Base-by-base conservation (phyloP, 2,888 invertebrate species). In the Hyles lineata region DNA sequence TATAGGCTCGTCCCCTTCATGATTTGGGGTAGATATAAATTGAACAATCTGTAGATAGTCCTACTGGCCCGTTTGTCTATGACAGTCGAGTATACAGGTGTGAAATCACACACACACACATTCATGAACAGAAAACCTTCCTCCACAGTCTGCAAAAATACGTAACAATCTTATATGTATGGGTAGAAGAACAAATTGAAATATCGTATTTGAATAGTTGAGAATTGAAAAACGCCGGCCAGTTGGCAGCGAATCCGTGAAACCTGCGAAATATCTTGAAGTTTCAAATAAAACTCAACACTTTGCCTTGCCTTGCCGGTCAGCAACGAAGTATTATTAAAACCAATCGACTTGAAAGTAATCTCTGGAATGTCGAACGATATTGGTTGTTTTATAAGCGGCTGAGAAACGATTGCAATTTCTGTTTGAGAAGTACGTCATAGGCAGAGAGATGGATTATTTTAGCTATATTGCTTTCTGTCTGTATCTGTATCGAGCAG, bases 231-330 rank as follows among this genome's bases (percentile, higher is more conserved):
- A 59, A 25, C 23, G 25, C 15, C 25, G 62, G 62, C 32, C 35
- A 32, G 62, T 62, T 62, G 32, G 62, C 62, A 15, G 15, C 21
- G 19, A 11, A 19, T n/a, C 17, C 9, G 59, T 58, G 59, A 70
- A 70, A 35, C 59, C 70, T 35, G 19, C 32, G 32, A 62, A 71
- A 71, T 50, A 70, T 71, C 52, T 32, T 21, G 52, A 9, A 55
- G 32, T 29, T 61, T 61, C 17, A 19, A 62, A 62, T 50, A 50
- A 50, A 71, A 61, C 50, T 61, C 61, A 61, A 71, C 50, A 71
- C 60, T 70, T 55, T 25, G 50, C n/a, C 25, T 17, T 19, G 15
- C n/a, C 25, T 71, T 21, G 50, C n/a, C 61, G 19, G 71, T 50
- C 61, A 71, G 23, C 19, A 2, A 23, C 8, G 61, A 29, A n/a